Percentiles rank a stretch among this genome's conserved stretches.
phyloP scores from a whole-genome alignment of 2,888 invertebrate genomes.

The Adelognathus sp. region DNA sequence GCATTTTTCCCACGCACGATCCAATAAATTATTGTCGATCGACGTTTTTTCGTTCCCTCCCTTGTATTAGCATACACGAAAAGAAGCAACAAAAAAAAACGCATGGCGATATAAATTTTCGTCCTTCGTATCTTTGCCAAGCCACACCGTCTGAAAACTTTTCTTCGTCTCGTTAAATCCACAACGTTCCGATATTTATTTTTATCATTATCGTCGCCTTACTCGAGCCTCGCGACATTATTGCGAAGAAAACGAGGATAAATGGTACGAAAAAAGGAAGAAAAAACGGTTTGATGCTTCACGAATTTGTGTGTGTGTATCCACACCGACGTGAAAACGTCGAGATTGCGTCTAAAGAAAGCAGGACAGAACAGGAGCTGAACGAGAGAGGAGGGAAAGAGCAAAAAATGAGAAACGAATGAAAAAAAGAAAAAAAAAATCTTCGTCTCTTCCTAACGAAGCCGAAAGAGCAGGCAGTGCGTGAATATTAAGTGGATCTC shows the following conservation, averaged over 20 bases:
- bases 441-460: constrained; percentile 35
- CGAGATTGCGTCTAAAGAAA: background rate
- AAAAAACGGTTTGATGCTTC: background rate
- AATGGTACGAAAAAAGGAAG: background rate
- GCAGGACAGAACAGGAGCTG: background rate
- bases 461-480: constrained; percentile 36
- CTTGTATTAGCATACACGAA: background rate
- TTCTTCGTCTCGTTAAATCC: constrained; percentile 22
- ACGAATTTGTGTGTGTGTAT: background rate
- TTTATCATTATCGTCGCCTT: constrained; percentile 1
- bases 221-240: constrained; percentile 8
- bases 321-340: background rate
- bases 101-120: background rate
- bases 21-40: background rate
- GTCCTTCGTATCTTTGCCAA: background rate
- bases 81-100: background rate
- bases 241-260: background rate
- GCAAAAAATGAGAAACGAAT: background rate
- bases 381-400: background rate
- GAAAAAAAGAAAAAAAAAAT: background rate
- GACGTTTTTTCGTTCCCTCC: background rate
- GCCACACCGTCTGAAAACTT: background rate
- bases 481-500: constrained; percentile 47
- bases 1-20: constrained; percentile 16
- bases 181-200: constrained; percentile 22